Conservation (phyloP, 2,888 invertebrate species). For the Lithophane ornitopus region DNA sequence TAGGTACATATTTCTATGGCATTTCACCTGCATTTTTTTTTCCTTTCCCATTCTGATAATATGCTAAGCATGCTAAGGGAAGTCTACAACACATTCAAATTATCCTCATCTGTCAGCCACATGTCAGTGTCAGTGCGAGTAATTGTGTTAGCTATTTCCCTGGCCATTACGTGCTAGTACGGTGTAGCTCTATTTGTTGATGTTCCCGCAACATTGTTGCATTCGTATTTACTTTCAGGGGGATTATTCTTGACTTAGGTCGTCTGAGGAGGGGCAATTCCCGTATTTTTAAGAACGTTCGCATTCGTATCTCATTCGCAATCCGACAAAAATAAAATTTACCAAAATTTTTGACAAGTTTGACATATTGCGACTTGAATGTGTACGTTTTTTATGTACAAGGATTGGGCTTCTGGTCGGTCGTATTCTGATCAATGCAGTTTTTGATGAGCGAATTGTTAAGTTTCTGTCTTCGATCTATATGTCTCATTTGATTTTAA, state of each 20-base stretch:
- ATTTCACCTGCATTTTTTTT: background rate
- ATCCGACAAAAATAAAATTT: too few relatives aligned
- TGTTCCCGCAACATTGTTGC: constrained; percentile 57
- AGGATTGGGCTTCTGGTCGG: too few relatives aligned
- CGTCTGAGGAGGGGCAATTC: background rate
- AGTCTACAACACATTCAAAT: constrained; percentile 32
- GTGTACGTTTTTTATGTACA: too few relatives aligned
- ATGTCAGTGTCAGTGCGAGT: constrained; percentile 53
- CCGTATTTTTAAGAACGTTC: too few relatives aligned
- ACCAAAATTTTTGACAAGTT: too few relatives aligned
- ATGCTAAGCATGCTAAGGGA: background rate
- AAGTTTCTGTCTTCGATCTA: background rate
- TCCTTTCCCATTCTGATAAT: too few relatives aligned
- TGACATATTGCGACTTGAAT: too few relatives aligned
- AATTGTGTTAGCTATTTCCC: constrained; percentile 54
- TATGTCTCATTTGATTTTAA: background rate
- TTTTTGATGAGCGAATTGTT: background rate
- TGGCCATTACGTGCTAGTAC: constrained; percentile 44
- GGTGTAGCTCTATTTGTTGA: constrained; percentile 32
- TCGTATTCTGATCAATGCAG: too few relatives aligned
- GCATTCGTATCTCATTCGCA: too few relatives aligned
- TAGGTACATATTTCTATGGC: background rate
- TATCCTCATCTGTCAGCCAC: constrained; percentile 19
- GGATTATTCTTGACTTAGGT: constrained; percentile 26
- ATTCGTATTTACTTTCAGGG: constrained; percentile 27